Conservation (phyloP, 2,888 invertebrate species). For the Urechis unicinctus region DNA sequence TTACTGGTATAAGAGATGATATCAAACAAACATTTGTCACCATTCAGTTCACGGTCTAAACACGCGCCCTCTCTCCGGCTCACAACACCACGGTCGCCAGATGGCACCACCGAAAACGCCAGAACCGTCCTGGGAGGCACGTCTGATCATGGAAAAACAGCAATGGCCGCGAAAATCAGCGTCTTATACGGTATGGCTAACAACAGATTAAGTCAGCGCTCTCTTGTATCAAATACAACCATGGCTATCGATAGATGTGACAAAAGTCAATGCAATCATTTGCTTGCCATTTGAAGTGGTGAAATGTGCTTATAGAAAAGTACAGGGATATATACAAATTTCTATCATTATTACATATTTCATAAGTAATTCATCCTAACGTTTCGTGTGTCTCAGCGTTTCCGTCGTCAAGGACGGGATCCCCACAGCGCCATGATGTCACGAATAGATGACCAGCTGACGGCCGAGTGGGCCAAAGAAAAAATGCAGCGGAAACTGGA, state of each 20-base stretch:
- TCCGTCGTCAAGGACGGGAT: conserved; percentile 33
- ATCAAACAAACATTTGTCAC: not conserved
- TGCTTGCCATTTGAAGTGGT: too few species aligned
- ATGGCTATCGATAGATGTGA: too few species aligned
- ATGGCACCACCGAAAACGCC: conserved; percentile 34
- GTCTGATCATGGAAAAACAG: conserved; percentile 30
- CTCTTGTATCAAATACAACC: too few species aligned
- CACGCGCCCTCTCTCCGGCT: conserved; percentile 23
- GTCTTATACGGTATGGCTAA: conserved; percentile 34
- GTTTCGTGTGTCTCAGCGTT: conserved; percentile 26
- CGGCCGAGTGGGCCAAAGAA: not conserved
- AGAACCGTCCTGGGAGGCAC: conserved; percentile 32
- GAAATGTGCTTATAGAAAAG: too few species aligned
- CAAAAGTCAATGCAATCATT: too few species aligned
- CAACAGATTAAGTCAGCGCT: too few species aligned
- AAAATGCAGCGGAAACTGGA: not conserved
- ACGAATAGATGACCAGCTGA: conserved; percentile 25
- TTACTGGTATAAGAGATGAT: not conserved
- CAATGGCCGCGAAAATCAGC: conserved; percentile 34
- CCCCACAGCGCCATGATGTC: conserved; percentile 45
- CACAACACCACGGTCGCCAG: conserved; percentile 21
- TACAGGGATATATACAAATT: too few species aligned
- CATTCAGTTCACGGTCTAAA: conserved; percentile 30
- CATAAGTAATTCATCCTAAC: not conserved
- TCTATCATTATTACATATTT: not conserved